Evolutionary conservation across 2,888 invertebrate genomes (phyloP), one percentile per base, ranked within the genome.

Genomic region (Adelphocoris suturalis): DNA sequence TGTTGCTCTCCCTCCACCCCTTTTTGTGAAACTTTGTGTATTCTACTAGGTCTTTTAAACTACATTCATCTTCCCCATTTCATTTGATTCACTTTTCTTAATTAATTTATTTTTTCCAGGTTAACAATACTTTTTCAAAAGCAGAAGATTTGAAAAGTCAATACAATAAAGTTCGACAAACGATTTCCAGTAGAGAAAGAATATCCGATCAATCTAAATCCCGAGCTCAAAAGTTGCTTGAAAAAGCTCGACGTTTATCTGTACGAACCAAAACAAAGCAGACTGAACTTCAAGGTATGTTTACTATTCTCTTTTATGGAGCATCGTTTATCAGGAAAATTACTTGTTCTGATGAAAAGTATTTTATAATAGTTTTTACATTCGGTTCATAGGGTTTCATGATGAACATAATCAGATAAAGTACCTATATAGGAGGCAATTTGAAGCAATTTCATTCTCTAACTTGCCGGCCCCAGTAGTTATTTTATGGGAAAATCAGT

Each of bases 161-260:
- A 91, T 98, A 98, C 92, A 95, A 95, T 91, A 94, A 94, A 89
- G 97, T 97, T 0, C 96, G 96, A 91, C 94, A 94, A 90, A 95
- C 96, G 46, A 94, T 99, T 27, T 95, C 96, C 81, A 94, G 95
- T 90, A 96, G 97, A 91, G 96, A 97, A 3, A 95, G 95, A 91
- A 95, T 96, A 92, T 98, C 91, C 3, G 89, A 90, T 19, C 75
- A 90, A 46, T 90, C 90, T 5, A 91, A 91, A 76, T 80, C 86
- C 16, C 88, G 90, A 82, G 98, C 98, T 4, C 96, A 97, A 92
- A 94, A 95, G 75, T 94, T 99, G 89, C 94, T 97, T 89, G 96
- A 96, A 92, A 95, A 96, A 91, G 98, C 99, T 0, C 96, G 97
- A 61, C 96, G 96, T 92, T 94, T 99, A 28, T 97, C 97, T 0